phyloP scores from a whole-genome alignment of 2,888 invertebrate genomes.

The Pristionchus arcanus region DNA sequence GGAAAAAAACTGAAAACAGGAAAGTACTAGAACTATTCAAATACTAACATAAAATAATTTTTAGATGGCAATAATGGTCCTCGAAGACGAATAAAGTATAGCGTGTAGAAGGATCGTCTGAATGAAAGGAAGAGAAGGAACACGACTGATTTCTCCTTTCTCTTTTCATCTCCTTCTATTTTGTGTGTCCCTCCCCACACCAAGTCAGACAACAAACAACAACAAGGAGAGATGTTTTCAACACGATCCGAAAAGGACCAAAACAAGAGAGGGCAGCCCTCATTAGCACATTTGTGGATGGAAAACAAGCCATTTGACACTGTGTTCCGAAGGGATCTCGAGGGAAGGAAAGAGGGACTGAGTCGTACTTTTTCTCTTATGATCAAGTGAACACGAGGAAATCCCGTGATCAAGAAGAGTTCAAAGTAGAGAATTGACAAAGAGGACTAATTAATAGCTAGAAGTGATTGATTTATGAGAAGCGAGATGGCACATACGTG shows the following conservation, averaged over 20 bases:
- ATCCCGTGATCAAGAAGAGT: background rate
- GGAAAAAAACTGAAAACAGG: background rate
- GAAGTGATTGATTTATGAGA: background rate
- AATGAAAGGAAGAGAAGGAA: background rate
- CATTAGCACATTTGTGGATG: background rate
- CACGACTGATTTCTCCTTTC: conserved; percentile 1
- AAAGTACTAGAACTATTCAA: background rate
- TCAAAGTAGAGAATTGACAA: background rate
- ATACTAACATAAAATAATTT: background rate
- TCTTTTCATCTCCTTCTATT: conserved; percentile 11
- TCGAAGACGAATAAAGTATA: background rate
- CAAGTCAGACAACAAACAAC: background rate
- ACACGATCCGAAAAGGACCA: background rate
- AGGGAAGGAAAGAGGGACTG: background rate
- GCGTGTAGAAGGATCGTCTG: background rate
- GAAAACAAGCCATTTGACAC: conserved; percentile 21
- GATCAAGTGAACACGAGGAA: background rate
- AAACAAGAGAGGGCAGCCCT: background rate
- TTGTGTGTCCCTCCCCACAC: background rate
- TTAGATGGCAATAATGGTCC: background rate
- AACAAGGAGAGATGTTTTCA: background rate
- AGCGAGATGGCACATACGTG: background rate
- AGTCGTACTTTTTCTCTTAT: background rate
- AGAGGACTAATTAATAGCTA: background rate
- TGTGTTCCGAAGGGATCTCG: background rate